phyloP scores from a whole-genome alignment of 2,113 vertebrate genomes.

The Chitala chitala region DNA sequence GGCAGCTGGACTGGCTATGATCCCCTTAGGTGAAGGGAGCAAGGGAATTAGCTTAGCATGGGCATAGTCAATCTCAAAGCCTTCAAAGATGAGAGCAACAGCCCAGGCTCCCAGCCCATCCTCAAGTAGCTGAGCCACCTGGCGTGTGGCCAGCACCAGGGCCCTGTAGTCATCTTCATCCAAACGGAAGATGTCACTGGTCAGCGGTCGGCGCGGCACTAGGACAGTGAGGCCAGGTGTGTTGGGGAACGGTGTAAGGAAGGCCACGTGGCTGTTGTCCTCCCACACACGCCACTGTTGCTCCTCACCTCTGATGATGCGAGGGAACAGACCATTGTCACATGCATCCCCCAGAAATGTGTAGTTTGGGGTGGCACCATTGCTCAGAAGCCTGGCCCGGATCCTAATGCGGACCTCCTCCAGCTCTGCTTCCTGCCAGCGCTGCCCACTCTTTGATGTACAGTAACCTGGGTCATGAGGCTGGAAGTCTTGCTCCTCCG shows the following conservation, averaged over 20 bases:
- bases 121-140: conserved; percentile 54
- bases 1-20: conserved; percentile 25
- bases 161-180: conserved; percentile 51
- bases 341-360: conserved; percentile 53
- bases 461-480: conserved; percentile 58
- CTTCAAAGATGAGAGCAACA: conserved; percentile 66
- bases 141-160: conserved; percentile 51
- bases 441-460: conserved; percentile 60
- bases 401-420: conserved; percentile 51
- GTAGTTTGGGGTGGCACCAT: conserved; percentile 55
- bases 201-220: conserved; percentile 59
- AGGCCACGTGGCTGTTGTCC: conserved; percentile 61
- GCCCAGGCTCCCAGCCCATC: conserved; percentile 50
- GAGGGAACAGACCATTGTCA: conserved; percentile 52
- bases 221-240: conserved; percentile 61
- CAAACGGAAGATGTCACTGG: conserved; percentile 61
- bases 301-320: conserved; percentile 61
- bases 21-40: conserved; percentile 37
- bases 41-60: conserved; percentile 64
- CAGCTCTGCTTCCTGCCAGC: conserved; percentile 51
- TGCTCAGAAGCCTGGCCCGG: conserved; percentile 51
- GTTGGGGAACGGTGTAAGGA: conserved; percentile 66
- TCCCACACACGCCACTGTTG: conserved; percentile 71
- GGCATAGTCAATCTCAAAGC: conserved; percentile 64
- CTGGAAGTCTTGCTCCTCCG: conserved; percentile 56